Percentiles rank a stretch among this genome's conserved stretches.
Evolutionary conservation across 2,797 vertebrate genomes (phyloP).

Genomic region (Lates japonicus): DNA sequence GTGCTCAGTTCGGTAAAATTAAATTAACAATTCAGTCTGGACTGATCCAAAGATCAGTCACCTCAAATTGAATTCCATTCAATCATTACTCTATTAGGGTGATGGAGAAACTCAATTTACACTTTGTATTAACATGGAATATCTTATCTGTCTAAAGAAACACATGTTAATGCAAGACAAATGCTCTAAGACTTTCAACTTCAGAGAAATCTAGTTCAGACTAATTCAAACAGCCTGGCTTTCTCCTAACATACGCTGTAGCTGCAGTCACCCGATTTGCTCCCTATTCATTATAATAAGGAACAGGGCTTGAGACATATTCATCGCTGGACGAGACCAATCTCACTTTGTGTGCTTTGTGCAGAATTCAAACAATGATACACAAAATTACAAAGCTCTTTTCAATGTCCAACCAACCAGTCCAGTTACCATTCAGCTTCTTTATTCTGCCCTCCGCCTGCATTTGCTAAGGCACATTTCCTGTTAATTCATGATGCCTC

Average conservation of each 20-base stretch:
- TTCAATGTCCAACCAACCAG: too few species aligned
- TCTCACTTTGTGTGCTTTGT: neutral
- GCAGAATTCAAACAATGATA: neutral
- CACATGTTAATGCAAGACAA: neutral
- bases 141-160: neutral
- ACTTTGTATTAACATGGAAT: neutral
- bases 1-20: neutral
- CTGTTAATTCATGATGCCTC: neutral
- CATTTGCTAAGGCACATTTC: neutral
- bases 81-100: neutral
- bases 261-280: neutral
- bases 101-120: neutral
- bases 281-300: neutral
- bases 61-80: neutral
- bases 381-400: neutral
- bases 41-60: too few species aligned
- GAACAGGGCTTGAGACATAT: neutral
- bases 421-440: neutral
- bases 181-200: neutral
- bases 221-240: neutral
- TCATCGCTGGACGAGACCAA: neutral
- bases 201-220: conserved; percentile 5
- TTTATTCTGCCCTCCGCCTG: neutral
- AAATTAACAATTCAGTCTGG: neutral
- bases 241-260: neutral